Conservation (phyloP, 2,888 invertebrate species). For the Agelastica alni region DNA sequence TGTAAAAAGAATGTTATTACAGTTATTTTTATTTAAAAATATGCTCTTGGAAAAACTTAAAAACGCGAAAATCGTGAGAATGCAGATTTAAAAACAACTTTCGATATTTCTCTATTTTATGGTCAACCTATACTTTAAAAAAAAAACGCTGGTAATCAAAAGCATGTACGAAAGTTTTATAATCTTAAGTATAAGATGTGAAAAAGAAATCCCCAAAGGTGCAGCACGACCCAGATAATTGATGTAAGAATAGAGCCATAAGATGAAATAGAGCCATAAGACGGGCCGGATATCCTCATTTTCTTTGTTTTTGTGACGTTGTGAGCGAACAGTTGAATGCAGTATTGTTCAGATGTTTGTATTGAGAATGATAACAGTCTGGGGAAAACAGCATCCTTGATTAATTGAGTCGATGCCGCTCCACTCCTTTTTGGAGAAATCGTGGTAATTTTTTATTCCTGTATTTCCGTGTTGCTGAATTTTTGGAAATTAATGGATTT, state of each 20-base stretch:
- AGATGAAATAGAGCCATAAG: neutral
- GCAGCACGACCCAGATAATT: neutral
- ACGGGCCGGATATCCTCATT: constrained; percentile 3
- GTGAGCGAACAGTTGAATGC: neutral
- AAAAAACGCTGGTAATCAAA: too few relatives aligned
- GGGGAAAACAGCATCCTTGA: constrained; percentile 2
- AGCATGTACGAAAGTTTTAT: too few relatives aligned
- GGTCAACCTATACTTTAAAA: too few relatives aligned
- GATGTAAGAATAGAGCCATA: neutral
- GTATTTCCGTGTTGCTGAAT: neutral
- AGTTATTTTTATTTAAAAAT: too few relatives aligned
- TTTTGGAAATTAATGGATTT: neutral
- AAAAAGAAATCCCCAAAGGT: neutral
- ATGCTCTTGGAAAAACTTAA: too few relatives aligned
- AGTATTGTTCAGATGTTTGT: constrained; percentile 12
- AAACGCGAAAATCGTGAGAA: too few relatives aligned
- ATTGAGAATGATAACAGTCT: constrained; percentile 1
- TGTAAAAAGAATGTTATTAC: too few relatives aligned
- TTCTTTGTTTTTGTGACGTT: neutral
- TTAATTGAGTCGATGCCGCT: neutral
- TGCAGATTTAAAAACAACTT: too few relatives aligned
- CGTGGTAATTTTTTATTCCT: neutral
- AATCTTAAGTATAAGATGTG: too few relatives aligned
- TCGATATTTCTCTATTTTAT: too few relatives aligned
- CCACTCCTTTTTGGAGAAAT: neutral